A percentile compares a stretch with the other conserved stretches of the same genome.
phyloP scores from a whole-genome alignment of 1,140 invertebrate species.

The Trichonephila clavata region DNA sequence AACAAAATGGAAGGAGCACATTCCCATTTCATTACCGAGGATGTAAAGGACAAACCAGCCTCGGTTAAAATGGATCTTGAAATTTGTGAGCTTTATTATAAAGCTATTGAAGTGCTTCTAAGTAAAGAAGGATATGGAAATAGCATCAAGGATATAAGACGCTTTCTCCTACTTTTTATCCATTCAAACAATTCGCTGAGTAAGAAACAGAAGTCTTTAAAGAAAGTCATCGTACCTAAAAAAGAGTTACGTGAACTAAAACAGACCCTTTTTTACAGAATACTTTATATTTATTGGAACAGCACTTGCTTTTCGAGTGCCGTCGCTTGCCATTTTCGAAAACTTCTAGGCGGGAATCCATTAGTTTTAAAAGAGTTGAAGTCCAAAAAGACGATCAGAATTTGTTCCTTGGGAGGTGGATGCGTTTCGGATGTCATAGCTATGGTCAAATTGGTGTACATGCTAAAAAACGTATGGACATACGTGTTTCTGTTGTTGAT shows the following conservation, averaged over 20 bases:
- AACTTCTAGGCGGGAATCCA: background rate
- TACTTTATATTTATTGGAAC: background rate
- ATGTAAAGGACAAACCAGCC: too few relatives aligned
- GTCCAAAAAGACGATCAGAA: background rate
- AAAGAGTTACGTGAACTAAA: background rate
- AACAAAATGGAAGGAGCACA: too few relatives aligned
- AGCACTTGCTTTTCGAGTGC: background rate
- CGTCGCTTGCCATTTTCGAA: background rate
- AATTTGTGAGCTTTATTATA: background rate
- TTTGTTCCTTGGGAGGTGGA: background rate
- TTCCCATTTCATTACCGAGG: too few relatives aligned
- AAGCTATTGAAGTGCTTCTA: background rate
- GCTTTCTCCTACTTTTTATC: background rate
- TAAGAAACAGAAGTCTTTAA: background rate
- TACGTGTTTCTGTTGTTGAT: background rate
- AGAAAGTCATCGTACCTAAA: background rate
- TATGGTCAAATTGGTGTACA: background rate
- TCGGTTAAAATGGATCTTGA: background rate
- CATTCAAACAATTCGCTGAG: background rate
- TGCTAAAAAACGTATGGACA: background rate
- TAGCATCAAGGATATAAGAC: too few relatives aligned
- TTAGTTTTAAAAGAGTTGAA: background rate
- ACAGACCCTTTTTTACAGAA: background rate
- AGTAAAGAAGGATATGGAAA: background rate
- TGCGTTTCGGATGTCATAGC: background rate